Evolutionary conservation across 2,113 vertebrate species (phyloP), one percentile per base, ranked within the genome.

Genomic region (Chionodraco myersi): DNA sequence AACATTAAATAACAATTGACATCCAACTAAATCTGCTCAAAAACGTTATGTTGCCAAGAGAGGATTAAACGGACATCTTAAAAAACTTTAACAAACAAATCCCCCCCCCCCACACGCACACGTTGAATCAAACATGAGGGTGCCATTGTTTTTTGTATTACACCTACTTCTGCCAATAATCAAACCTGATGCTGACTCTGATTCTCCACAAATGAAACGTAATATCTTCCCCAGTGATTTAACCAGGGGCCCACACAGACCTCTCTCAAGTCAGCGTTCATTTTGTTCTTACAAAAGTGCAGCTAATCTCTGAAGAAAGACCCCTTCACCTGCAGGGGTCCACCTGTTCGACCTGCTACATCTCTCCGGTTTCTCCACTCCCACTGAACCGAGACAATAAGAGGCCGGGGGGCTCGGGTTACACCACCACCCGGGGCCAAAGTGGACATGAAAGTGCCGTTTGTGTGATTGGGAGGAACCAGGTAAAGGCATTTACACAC

Each of bases 231-330:
- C 2, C 59, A 72, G 70, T 68, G 48, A 64, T 68, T 80, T 49
- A 18, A 66, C 63, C 47, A 10, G 21, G 14, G 69, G 82, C 67
- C 63, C 72, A 59, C 52, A 53, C 65, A 78, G 65, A 74, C 21
- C 34, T 62, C 76, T 69, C 30, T 77, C 16, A 44, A 74, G 68
- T 48, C 77, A 72, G 21, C 16, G 52, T 67, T 78, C 52, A 56
- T 66, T 87, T 82, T 64, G 70, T 59, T 67, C 3, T 3, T 30
- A 73, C 82, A 82, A 72, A 80, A 73, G 60, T 72, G 60, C 76
- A 65, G 58, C 89, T 86, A 91, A 93, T 89, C 79, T 85, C 57
- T 64, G 77, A 82, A 72, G 90, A 90, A 91, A 90, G 72, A 44
- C n/a, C 58, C 82, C 70, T 7, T 83, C 88, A 93, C 86, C 91